Evolutionary conservation across 1,140 invertebrate species (phyloP).

Genomic region (Zeugodacus cucurbitae): DNA sequence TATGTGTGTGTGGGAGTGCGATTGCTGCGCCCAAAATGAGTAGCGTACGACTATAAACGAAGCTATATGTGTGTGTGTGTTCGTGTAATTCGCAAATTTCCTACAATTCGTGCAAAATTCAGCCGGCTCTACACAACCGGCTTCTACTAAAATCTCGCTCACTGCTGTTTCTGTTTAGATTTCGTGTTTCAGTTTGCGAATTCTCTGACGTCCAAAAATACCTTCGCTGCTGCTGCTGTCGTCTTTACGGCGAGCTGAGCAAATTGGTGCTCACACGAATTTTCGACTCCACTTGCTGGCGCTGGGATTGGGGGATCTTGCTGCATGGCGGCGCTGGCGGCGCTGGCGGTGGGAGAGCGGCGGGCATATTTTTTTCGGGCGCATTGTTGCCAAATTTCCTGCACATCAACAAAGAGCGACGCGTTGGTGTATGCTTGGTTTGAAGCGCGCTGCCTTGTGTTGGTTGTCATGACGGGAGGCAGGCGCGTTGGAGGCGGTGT

Average conservation of each 20-base stretch:
- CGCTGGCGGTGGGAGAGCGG: background rate
- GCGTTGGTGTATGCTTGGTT: background rate
- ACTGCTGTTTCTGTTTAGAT: background rate
- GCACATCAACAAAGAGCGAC: background rate
- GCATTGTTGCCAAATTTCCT: slow-evolving; percentile 38
- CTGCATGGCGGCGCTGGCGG: background rate
- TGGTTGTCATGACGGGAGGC: background rate
- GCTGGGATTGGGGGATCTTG: slow-evolving; percentile 13
- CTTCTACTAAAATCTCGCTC: slow-evolving; percentile 27
- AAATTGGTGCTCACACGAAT: background rate
- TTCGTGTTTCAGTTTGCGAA: background rate
- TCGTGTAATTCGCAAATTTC: background rate
- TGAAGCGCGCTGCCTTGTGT: background rate
- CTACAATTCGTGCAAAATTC: background rate
- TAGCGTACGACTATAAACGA: too few relatives aligned
- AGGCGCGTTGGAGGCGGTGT: background rate
- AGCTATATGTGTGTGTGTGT: background rate
- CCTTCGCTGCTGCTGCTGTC: background rate
- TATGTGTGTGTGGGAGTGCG: slow-evolving; percentile 2
- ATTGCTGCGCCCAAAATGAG: background rate
- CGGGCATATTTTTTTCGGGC: slow-evolving; percentile 8
- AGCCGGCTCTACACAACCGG: slow-evolving; percentile 4
- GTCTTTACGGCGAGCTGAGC: background rate
- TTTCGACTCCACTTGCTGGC: background rate
- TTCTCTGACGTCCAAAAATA: background rate